Percentiles rank a stretch among this genome's conserved stretches.
phyloP scores from a whole-genome alignment of 2,797 vertebrate species.

The Eulemur rubriventer region DNA sequence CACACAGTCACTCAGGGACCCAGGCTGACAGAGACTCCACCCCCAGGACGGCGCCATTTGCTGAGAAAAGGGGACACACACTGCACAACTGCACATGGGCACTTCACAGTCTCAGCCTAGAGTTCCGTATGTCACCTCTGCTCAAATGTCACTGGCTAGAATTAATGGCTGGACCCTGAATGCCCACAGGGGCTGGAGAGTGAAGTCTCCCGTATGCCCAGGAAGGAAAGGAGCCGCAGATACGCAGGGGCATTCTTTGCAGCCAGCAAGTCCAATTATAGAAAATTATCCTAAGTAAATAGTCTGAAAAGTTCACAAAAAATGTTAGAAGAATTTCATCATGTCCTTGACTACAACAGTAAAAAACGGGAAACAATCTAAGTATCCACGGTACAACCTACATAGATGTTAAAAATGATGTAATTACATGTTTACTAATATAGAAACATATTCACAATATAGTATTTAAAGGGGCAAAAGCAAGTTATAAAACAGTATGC shows the following conservation, averaged over 20 bases:
- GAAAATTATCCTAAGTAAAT: not conserved
- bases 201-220: not conserved
- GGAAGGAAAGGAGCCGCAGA: not conserved
- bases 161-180: not conserved
- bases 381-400: not conserved
- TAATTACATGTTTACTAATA: not conserved
- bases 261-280: not conserved
- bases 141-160: not conserved
- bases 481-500: not conserved
- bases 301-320: constrained; percentile 1
- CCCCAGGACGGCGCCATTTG: not conserved
- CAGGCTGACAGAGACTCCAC: not conserved
- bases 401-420: not conserved
- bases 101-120: not conserved
- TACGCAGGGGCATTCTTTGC: not conserved
- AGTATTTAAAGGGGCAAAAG: not conserved
- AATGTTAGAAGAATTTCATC: not conserved
- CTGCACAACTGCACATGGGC: not conserved
- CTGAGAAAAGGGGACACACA: not conserved
- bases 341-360: not conserved
- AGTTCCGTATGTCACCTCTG: not conserved
- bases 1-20: not conserved
- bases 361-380: not conserved
- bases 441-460: not conserved
- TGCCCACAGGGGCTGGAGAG: not conserved